phyloP scores from a whole-genome alignment of 1,140 invertebrate species.

The Drosophila pruinosa region DNA sequence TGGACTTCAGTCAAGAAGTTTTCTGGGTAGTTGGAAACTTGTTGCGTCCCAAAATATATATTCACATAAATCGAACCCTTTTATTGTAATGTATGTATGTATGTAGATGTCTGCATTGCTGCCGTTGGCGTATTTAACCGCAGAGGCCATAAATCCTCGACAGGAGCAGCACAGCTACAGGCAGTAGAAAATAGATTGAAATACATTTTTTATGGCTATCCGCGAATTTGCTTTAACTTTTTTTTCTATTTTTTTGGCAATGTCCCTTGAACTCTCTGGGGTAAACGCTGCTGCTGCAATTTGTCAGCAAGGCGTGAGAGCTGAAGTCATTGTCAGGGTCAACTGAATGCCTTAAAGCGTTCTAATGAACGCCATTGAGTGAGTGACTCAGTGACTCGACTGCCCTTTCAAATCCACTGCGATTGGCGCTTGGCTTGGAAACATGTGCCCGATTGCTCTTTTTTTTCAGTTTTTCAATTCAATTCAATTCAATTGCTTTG shows the following conservation, averaged over 20 bases:
- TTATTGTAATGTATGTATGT: conserved; percentile 23
- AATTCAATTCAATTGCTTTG: conserved; percentile 65
- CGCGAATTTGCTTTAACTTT: conserved; percentile 35
- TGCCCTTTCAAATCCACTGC: conserved; percentile 41
- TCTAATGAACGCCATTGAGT: conserved; percentile 69
- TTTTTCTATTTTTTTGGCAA: conserved; percentile 26
- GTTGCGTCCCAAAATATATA: conserved; percentile 51
- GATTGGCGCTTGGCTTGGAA: conserved; percentile 59
- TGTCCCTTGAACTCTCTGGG: conserved; percentile 46
- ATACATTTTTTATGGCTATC: conserved; percentile 67
- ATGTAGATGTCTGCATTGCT: not conserved
- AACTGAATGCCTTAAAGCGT: conserved; percentile 48
- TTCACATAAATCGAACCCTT: conserved; percentile 54
- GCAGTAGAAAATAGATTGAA: conserved; percentile 66
- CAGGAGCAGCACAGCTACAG: conserved; percentile 49
- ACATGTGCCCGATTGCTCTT: conserved; percentile 26
- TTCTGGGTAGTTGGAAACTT: conserved; percentile 32
- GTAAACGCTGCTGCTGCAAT: conserved; percentile 48
- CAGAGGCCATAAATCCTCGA: conserved; percentile 60
- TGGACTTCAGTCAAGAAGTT: not conserved
- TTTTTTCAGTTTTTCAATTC: conserved; percentile 37
- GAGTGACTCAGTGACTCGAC: conserved; percentile 33
- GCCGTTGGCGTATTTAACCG: conserved; percentile 60
- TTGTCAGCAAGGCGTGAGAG: conserved; percentile 46
- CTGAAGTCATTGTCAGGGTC: conserved; percentile 39